phyloP scores from a whole-genome alignment of 2,797 vertebrate species.

The Allobates femoralis region DNA sequence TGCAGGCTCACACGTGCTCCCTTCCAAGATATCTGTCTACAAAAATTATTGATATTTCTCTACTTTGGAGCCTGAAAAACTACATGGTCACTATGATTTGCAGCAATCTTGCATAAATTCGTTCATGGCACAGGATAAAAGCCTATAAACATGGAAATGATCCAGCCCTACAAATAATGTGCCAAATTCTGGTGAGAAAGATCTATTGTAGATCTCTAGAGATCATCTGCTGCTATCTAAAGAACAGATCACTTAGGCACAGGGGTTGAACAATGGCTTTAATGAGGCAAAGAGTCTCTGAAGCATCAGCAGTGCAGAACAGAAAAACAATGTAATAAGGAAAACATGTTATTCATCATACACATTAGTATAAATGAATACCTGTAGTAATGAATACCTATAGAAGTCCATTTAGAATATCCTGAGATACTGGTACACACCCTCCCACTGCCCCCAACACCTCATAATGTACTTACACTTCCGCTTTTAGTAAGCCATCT shows the following conservation, averaged over 20 bases:
- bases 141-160: not conserved
- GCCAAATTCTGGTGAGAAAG: not conserved
- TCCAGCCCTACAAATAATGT: not conserved
- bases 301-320: not conserved
- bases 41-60: not conserved
- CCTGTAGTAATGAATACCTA: too few species aligned
- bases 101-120: not conserved
- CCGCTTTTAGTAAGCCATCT: not conserved
- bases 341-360: conserved; percentile 9
- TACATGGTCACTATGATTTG: not conserved
- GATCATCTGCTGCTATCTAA: conserved; percentile 29
- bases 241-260: not conserved
- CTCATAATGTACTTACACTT: not conserved
- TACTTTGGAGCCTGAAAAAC: not conserved
- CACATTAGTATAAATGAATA: not conserved
- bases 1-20: too few species aligned
- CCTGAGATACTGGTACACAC: not conserved
- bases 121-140: not conserved
- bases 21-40: not conserved
- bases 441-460: too few species aligned
- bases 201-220: not conserved
- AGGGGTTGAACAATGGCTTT: not conserved
- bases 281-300: conserved; percentile 11
- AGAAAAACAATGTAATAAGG: not conserved
- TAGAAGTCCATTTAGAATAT: not conserved